Evolutionary conservation across 2,797 vertebrate genomes (phyloP).

Genomic region (Crocidura indochinensis): DNA sequence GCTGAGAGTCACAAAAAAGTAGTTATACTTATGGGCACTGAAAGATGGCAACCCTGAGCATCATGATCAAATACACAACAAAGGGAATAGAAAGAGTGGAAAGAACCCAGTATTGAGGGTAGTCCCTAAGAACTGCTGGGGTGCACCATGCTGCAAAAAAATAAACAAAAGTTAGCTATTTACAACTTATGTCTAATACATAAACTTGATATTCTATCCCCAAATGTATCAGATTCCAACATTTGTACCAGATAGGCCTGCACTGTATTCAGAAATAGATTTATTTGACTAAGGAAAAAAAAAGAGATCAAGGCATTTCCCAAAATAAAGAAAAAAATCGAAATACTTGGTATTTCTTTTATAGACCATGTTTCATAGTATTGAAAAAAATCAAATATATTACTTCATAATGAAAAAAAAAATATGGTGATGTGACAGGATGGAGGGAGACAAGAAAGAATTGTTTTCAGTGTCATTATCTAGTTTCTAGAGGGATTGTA

Average conservation of each 20-base stretch:
- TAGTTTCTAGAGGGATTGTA: background rate
- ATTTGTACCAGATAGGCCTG: slow-evolving; percentile 2
- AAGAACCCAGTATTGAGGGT: too few species aligned
- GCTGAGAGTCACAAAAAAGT: too few species aligned
- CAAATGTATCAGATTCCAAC: background rate
- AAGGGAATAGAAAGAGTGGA: too few species aligned
- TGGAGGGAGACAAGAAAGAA: background rate
- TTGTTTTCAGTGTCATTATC: background rate
- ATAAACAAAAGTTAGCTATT: background rate
- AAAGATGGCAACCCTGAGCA: too few species aligned
- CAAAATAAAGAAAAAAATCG: slow-evolving; percentile 25
- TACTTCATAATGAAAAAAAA: slow-evolving; percentile 20
- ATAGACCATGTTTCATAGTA: background rate
- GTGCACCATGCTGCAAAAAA: background rate
- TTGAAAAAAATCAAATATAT: slow-evolving; percentile 30
- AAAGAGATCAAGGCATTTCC: background rate
- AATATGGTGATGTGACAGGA: background rate
- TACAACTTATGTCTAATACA: slow-evolving; percentile 37
- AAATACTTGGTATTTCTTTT: background rate
- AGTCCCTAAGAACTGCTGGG: too few species aligned
- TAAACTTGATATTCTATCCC: slow-evolving; percentile 37
- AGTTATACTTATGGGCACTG: too few species aligned
- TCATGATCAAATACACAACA: too few species aligned
- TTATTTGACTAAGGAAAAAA: background rate
- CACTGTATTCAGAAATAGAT: slow-evolving; percentile 26